Conservation (phyloP, 2,113 vertebrate genomes). For the Nymphicus hollandicus region DNA sequence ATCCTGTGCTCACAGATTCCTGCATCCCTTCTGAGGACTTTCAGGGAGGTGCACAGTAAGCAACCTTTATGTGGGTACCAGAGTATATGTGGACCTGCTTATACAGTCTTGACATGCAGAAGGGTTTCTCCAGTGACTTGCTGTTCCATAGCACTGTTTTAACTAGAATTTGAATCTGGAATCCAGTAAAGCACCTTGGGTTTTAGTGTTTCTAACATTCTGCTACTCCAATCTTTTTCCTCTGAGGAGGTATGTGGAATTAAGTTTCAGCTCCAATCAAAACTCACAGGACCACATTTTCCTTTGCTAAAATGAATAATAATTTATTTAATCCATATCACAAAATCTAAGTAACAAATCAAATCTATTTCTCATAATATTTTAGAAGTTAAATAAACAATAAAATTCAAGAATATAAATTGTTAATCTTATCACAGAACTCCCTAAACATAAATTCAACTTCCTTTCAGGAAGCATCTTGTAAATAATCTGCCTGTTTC, state of each 20-base stretch:
- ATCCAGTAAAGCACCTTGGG: not conserved
- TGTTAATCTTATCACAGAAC: slow-evolving; percentile 4
- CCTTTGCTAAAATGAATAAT: not conserved
- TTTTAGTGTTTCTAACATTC: not conserved
- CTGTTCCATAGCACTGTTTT: not conserved
- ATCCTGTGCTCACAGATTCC: not conserved
- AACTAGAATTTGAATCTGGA: not conserved
- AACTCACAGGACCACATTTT: not conserved
- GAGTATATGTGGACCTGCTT: not conserved
- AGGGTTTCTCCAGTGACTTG: not conserved
- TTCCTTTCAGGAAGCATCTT: slow-evolving; percentile 39
- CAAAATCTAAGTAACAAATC: not conserved
- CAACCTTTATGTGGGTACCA: not conserved
- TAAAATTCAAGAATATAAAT: not conserved
- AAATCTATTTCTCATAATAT: not conserved
- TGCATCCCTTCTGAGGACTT: not conserved
- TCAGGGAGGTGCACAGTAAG: not conserved
- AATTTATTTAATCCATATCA: not conserved
- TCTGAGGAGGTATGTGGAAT: not conserved
- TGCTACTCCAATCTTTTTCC: not conserved
- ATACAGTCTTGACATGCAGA: not conserved
- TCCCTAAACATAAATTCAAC: slow-evolving; percentile 40
- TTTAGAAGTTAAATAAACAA: slow-evolving; percentile 23
- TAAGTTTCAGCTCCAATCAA: not conserved
- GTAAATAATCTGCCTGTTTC: slow-evolving; percentile 12